These are phyloP conservation scores for Microtus oregoni DNA, from an alignment of 2,113 vertebrate species.

Conservation along the genomic window DNA sequence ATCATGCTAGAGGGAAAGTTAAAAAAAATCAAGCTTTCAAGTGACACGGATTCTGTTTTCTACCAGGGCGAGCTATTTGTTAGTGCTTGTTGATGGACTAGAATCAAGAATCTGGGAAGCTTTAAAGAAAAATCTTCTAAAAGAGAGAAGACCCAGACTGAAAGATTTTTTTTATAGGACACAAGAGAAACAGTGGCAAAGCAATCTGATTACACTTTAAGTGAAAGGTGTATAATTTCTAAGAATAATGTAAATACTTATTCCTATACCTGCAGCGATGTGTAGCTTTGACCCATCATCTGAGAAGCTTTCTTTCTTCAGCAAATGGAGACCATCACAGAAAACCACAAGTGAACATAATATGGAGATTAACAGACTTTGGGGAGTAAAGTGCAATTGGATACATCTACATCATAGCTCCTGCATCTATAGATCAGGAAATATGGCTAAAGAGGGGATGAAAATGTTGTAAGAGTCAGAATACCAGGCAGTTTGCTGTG, in stretches of 20 bases:
- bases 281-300: neutral
- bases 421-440: neutral
- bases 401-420: neutral
- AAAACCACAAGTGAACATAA: neutral
- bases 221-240: neutral
- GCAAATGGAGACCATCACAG: neutral
- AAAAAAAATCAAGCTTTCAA: neutral
- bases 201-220: slow-evolving; percentile 6
- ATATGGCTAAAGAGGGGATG: neutral
- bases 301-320: neutral
- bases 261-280: neutral
- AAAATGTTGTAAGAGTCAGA: neutral
- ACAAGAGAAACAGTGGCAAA: neutral
- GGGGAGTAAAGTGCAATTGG: neutral
- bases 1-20: neutral
- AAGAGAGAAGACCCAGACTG: neutral
- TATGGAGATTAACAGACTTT: neutral
- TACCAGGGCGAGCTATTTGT: neutral
- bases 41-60: neutral
- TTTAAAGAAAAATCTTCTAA: neutral
- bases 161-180: neutral
- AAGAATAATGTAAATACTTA: neutral
- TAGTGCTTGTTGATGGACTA: neutral
- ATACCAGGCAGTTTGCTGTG: neutral
- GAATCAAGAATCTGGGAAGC: neutral